A percentile compares a stretch with the other conserved stretches of the same genome.
These are phyloP conservation scores for Therioaphis trifolii DNA, from an alignment of 2,888 invertebrate genomes.

Conservation along the genomic window DNA sequence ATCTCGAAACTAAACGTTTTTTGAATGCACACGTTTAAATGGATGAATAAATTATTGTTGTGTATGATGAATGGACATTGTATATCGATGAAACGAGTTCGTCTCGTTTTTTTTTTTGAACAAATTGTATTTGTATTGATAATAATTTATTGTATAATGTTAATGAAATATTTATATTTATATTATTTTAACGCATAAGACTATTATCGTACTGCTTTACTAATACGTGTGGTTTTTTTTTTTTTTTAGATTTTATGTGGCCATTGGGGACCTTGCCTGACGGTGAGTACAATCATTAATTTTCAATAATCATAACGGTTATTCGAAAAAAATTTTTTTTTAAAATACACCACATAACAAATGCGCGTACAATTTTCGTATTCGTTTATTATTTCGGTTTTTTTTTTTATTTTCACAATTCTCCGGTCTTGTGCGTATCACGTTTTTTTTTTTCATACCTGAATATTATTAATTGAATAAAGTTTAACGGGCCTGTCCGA, in stretches of 20 bases:
- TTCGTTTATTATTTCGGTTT: background rate
- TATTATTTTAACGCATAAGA: background rate
- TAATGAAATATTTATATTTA: background rate
- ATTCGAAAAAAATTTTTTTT: slow-evolving; percentile 14
- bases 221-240: slow-evolving; percentile 69
- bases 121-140: slow-evolving; percentile 5
- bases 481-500: slow-evolving; percentile 51
- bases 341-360: too few relatives aligned
- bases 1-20: slow-evolving; percentile 27
- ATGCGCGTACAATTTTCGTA: background rate
- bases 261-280: slow-evolving; percentile 97
- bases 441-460: slow-evolving; percentile 49
- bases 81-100: slow-evolving; percentile 3
- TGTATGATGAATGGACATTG: background rate
- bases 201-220: background rate
- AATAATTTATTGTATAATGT: background rate
- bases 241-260: slow-evolving; percentile 96
- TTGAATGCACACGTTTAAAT: slow-evolving; percentile 52
- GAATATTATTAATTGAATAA: slow-evolving; percentile 55
- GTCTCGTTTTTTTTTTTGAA: background rate
- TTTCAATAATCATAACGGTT: slow-evolving; percentile 21
- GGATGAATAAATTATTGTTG: background rate
- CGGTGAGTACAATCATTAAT: slow-evolving; percentile 77
- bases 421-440: background rate
- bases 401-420: background rate